A percentile compares a stretch with the other conserved stretches of the same genome.
Conservation (phyloP, 2,888 invertebrate genomes). For the Luperina nickerlii region DNA sequence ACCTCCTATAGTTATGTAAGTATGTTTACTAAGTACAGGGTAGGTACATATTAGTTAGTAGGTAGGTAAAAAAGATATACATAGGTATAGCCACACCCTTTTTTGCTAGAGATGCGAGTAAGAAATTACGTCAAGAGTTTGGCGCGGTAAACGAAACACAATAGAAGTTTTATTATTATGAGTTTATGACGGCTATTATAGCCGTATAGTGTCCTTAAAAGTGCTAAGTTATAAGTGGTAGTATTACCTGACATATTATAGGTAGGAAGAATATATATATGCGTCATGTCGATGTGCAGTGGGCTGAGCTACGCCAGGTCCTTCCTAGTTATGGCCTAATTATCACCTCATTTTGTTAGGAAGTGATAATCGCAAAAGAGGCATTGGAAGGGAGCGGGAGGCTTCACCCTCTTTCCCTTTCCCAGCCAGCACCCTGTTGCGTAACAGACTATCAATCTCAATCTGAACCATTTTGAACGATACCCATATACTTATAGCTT, state of each 20-base stretch:
- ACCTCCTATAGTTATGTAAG: neutral
- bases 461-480: too few relatives aligned
- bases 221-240: too few relatives aligned
- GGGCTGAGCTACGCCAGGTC: neutral
- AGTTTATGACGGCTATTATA: too few relatives aligned
- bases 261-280: too few relatives aligned
- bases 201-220: too few relatives aligned
- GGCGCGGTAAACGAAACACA: too few relatives aligned
- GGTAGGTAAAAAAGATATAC: neutral
- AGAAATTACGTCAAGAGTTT: neutral
- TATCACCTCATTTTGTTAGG: neutral
- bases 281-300: neutral
- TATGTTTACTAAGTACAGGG: neutral
- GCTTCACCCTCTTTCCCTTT: neutral
- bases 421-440: neutral
- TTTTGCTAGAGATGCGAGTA: neutral
- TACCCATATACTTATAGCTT: too few relatives aligned
- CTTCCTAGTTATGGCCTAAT: too few relatives aligned
- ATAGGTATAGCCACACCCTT: neutral
- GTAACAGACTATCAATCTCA: too few relatives aligned
- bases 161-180: too few relatives aligned
- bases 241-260: too few relatives aligned
- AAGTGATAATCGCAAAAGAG: neutral
- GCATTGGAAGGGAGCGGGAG: neutral
- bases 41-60: neutral